Conservation (phyloP, 1,140 invertebrate species). For the Lineus longissimus region DNA sequence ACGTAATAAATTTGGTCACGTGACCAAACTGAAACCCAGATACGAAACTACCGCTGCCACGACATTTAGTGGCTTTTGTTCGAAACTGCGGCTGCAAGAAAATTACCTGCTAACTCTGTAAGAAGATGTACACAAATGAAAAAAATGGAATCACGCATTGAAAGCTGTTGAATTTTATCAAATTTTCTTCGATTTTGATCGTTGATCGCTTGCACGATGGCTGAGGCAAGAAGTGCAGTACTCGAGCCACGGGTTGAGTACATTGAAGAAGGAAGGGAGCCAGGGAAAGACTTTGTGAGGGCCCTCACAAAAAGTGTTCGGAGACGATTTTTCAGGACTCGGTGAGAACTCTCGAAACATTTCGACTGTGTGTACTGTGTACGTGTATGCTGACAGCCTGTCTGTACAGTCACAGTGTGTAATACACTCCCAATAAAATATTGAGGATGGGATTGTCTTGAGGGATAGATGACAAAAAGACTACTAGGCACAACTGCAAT, state of each 20-base stretch:
- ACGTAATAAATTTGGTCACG: too few species aligned
- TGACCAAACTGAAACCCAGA: too few species aligned
- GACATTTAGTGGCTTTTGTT: too few species aligned
- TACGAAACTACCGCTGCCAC: too few species aligned
- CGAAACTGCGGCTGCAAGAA: too few species aligned
- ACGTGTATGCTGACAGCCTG: not conserved
- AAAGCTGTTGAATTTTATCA: too few species aligned
- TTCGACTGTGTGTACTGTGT: slow-evolving; percentile 17
- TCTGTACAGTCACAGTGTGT: not conserved
- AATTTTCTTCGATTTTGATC: not conserved
- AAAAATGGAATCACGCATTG: too few species aligned
- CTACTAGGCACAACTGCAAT: not conserved
- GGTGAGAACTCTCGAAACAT: slow-evolving; percentile 26
- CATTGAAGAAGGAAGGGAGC: slow-evolving; percentile 45
- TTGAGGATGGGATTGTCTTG: not conserved
- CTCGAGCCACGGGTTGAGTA: slow-evolving; percentile 47
- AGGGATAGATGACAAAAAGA: not conserved
- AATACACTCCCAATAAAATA: not conserved
- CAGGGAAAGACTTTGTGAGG: slow-evolving; percentile 44
- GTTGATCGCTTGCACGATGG: slow-evolving; percentile 38
- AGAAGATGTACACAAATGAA: too few species aligned
- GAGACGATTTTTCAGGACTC: slow-evolving; percentile 38
- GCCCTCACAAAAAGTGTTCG: slow-evolving; percentile 37
- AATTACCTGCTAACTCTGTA: too few species aligned
- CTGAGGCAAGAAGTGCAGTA: slow-evolving; percentile 55